Base-by-base conservation (phyloP, 2,888 invertebrate species). In the Ichneumon xanthorius region DNA sequence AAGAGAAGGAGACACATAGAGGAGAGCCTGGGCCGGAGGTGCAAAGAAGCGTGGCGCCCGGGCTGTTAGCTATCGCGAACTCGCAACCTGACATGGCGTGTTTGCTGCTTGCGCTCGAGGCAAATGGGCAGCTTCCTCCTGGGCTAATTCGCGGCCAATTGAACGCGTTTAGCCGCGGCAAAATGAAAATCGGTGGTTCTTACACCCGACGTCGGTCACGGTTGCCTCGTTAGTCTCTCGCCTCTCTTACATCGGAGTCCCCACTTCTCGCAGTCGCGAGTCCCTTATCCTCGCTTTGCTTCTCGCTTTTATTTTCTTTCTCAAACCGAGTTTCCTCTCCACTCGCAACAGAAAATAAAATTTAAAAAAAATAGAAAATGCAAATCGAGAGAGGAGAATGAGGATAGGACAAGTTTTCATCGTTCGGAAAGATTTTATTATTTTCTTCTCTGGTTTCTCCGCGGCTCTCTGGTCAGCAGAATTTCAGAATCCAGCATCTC, bases 91-190 rank as follows among this genome's bases (percentile, higher is more conserved):
- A 88, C 89, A 87, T 87, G 86, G 85, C 85, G 76, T 80, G 80
- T 80, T 85, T 76, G 78, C 79, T 53, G 58, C 82, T 79, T 83
- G 84, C 83, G 88, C 88, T 85, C 87, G 85, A 81, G 86, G 89
- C 87, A 89, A 90, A 89, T 89, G 87, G 88, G 84, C 88, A 88
- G 88, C 87, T 90, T 90, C 90, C 89, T 89, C 82, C 84, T 86
- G 81, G 71, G 83, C 81, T 87, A 87, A 88, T 88, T 88, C 81
- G 80, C 85, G 86, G 75, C 82, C 87, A 85, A 88, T 88, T 88
- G 86, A 83, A 83, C 84, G 81, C 85, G 87, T 87, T 87, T 87
- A 86, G 79, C 80, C 79, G 70, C 26, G 72, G 72, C 75, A 75
- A 86, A 87, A 88, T 82, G 87, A 87, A 89, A 89, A 89, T 89